phyloP scores from a whole-genome alignment of 2,797 vertebrate species.

The Epinephelus malabaricus region DNA sequence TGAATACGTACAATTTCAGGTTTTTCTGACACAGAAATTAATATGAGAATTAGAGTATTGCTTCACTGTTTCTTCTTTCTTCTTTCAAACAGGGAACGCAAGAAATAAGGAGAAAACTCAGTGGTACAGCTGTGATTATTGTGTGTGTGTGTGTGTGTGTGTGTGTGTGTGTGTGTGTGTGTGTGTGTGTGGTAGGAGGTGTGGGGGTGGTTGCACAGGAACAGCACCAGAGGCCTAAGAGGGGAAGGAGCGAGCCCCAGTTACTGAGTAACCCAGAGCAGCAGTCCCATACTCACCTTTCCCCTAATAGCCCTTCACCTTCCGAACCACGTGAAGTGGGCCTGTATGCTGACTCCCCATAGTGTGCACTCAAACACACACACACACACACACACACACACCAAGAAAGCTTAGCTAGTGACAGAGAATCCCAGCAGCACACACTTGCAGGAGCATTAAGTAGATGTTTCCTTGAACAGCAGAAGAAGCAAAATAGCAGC shows the following conservation, averaged over 20 bases:
- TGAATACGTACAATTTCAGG: neutral
- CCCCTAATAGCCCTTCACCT: slow-evolving; percentile 87
- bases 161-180: neutral
- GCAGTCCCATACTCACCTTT: slow-evolving; percentile 85
- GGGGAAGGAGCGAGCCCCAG: slow-evolving; percentile 70
- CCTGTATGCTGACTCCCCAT: slow-evolving; percentile 79
- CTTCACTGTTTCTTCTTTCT: neutral
- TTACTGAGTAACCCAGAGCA: slow-evolving; percentile 86
- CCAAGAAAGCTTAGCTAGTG: slow-evolving; percentile 54
- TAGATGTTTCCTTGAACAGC: slow-evolving; percentile 37
- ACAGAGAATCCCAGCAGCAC: slow-evolving; percentile 49
- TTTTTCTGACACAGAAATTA: neutral
- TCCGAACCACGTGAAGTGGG: slow-evolving; percentile 82
- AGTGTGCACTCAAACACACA: slow-evolving; percentile 61
- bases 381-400: slow-evolving; percentile 19
- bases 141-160: neutral
- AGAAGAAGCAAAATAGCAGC: slow-evolving; percentile 10
- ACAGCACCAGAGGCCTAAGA: slow-evolving; percentile 63
- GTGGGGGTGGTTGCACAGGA: slow-evolving; percentile 47
- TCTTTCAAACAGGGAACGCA: neutral
- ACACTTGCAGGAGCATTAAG: slow-evolving; percentile 28
- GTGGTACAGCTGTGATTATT: slow-evolving; percentile 12
- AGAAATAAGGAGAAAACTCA: slow-evolving; percentile 14
- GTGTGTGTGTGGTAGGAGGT: neutral
- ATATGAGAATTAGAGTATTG: slow-evolving; percentile 14